These are phyloP conservation scores for Toxostoma redivivum DNA, from an alignment of 2,113 vertebrate species.

Conservation along the genomic window DNA sequence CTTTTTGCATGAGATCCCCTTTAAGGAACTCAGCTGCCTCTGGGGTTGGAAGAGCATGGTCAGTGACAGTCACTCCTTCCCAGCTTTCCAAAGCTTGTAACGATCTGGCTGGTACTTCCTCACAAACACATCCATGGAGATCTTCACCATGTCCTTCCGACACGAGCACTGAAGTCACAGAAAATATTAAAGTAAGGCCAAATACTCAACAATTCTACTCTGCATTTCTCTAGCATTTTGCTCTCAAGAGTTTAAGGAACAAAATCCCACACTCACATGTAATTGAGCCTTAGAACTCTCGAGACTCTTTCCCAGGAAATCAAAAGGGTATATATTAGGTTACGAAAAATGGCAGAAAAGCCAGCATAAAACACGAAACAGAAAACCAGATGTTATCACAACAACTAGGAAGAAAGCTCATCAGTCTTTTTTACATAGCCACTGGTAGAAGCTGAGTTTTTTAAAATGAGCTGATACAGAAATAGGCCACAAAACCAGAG, in stretches of 20 bases:
- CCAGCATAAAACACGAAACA: accelerated
- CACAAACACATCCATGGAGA: slow-evolving; percentile 98
- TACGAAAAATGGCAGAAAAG: neutral
- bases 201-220: neutral
- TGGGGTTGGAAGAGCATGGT: slow-evolving; percentile 88
- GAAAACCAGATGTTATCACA: neutral
- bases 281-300: neutral
- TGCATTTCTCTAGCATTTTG: neutral
- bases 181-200: neutral
- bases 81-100: slow-evolving; percentile 93
- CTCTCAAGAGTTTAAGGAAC: neutral
- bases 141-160: slow-evolving; percentile 97
- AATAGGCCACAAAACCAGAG: neutral
- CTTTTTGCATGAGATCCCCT: slow-evolving; percentile 65
- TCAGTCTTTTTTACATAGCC: neutral
- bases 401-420: neutral
- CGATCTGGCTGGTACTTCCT: slow-evolving; percentile 93
- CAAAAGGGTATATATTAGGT: neutral
- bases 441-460: neutral
- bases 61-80: slow-evolving; percentile 87
- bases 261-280: neutral
- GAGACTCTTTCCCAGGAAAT: neutral
- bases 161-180: slow-evolving; percentile 86
- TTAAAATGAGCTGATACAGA: neutral
- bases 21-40: slow-evolving; percentile 83